Evolutionary conservation across 1,140 invertebrate species (phyloP).

Genomic region (Bombus huntii): DNA sequence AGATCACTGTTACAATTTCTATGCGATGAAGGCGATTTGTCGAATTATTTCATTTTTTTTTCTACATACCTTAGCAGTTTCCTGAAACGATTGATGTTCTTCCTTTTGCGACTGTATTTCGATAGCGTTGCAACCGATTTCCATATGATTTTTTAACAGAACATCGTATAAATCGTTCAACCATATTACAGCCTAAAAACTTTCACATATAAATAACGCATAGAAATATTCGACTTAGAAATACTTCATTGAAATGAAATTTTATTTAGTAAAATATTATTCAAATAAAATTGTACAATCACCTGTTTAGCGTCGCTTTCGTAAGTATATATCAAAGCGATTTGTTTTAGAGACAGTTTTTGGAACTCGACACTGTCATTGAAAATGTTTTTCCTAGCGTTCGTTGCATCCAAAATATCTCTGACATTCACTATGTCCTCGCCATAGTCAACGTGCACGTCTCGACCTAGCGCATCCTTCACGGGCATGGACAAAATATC

Average conservation of each 20-base stretch:
- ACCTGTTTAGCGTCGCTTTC: conserved; percentile 89
- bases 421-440: conserved; percentile 88
- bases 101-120: conserved; percentile 90
- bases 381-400: conserved; percentile 86
- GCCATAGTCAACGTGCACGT: conserved; percentile 88
- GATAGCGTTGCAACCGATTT: conserved; percentile 87
- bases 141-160: conserved; percentile 87
- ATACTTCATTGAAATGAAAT: background rate
- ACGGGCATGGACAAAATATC: conserved; percentile 91
- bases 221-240: background rate
- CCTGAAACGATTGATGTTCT: conserved; percentile 89
- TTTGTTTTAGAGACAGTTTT: conserved; percentile 89
- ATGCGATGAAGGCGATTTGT: too few relatives aligned
- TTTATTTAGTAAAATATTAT: background rate
- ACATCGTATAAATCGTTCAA: conserved; percentile 88
- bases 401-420: conserved; percentile 87
- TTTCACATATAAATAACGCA: background rate
- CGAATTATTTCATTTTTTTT: background rate
- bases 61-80: conserved; percentile 86
- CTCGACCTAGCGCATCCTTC: conserved; percentile 90
- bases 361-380: conserved; percentile 88
- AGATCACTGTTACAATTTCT: too few relatives aligned
- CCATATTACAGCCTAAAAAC: conserved; percentile 87
- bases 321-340: conserved; percentile 88
- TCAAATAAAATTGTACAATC: conserved; percentile 25